Evolutionary conservation across 2,113 vertebrate genomes (phyloP).

Genomic region (Pionites leucogaster): DNA sequence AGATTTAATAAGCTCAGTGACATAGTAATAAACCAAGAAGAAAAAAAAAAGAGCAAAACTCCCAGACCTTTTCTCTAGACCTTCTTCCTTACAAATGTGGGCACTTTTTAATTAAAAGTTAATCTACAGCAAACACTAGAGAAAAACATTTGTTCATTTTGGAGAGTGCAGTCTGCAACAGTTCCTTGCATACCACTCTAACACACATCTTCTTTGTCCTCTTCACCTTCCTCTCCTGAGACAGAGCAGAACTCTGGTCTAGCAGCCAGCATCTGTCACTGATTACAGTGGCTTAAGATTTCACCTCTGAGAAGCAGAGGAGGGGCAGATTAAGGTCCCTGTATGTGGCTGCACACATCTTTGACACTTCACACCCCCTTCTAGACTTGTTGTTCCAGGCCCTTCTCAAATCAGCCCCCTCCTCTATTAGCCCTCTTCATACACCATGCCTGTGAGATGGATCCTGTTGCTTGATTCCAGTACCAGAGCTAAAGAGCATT

Average conservation of each 20-base stretch:
- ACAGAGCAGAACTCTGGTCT: conserved; percentile 10
- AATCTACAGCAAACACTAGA: background rate
- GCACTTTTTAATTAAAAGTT: background rate
- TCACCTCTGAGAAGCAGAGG: background rate
- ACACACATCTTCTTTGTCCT: background rate
- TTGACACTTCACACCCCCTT: background rate
- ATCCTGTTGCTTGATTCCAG: background rate
- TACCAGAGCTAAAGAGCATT: background rate
- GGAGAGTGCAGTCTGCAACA: background rate
- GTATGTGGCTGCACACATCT: background rate
- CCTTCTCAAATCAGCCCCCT: background rate
- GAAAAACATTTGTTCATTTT: conserved; percentile 35
- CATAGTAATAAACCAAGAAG: conserved; percentile 5
- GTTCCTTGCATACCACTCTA: background rate
- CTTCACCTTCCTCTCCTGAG: background rate
- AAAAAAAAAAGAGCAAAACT: conserved; percentile 40
- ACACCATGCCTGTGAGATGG: rapidly evolving
- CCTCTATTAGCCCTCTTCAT: background rate
- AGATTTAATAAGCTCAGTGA: conserved; percentile 60
- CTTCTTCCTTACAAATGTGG: conserved; percentile 15
- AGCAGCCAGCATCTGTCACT: background rate
- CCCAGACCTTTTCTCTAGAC: conserved; percentile 25
- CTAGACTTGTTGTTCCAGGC: background rate
- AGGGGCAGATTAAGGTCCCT: background rate
- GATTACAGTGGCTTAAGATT: background rate